Base-by-base conservation (phyloP, 2,113 vertebrate species). In the Dasyurus viverrinus region DNA sequence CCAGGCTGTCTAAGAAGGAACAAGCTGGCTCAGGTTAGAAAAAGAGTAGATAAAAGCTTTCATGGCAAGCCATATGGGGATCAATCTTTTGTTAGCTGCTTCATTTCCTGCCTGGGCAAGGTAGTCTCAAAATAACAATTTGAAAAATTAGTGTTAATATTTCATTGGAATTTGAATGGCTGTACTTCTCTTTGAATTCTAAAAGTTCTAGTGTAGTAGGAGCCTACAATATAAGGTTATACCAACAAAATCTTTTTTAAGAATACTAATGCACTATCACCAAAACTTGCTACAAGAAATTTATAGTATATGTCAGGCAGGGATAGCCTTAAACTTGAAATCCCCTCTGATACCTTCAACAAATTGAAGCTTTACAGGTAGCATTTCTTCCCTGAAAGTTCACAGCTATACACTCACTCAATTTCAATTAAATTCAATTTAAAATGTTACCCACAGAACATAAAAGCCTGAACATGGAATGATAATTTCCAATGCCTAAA, bases 101-200 rank as follows among this genome's bases (percentile, higher is more conserved):
- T 16, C n/a, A 23, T 84, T 84, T 84, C 19, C 68, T 42, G 14
- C 1, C 14, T 76, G 68, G 36, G 16, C 36, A 76, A 76, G 14
- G 68, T 19, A 76, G 68, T 68, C 12, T n/a, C 36, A 96, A 96
- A 96, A 96, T 93, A 92, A 94, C 96, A 96, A 94, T 97, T 92
- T 92, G 92, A 95, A 95, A 97, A 97, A 95, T 91, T 95, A 96
- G 96, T 96, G 94, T 96, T 94, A 96, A 97, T 94, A 96, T 89
- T 96, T 91, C 95, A 95, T 95, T 93, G 95, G 97, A 55, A 96
- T 94, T 96, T 96, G 57, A 96, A 97, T 94, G 96, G 94, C 95
- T 89, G 95, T 95, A 76, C 96, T 97, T 97, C 97, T 97, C 97
- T 97, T 96, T 97, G 50, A 60, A 94, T 94, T 76, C 12, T 76